Percentiles rank a stretch among this genome's conserved stretches.
These are phyloP conservation scores for Pseudomyrmex sp. DNA, from an alignment of 1,140 invertebrate species.

Conservation along the genomic window DNA sequence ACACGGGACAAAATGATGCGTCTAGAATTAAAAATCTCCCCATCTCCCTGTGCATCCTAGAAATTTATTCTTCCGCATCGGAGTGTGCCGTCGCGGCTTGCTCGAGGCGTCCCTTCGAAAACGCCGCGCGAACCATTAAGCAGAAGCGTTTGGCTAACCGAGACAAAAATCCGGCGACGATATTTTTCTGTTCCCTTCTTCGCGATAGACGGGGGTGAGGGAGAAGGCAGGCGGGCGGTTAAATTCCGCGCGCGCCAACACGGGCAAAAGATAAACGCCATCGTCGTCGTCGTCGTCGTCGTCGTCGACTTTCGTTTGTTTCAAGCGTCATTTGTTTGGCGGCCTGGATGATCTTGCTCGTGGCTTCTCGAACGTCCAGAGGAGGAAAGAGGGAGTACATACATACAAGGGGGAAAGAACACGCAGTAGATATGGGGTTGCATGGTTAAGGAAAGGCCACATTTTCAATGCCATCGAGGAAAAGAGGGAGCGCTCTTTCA, in stretches of 20 bases:
- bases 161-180: slow-evolving; percentile 83
- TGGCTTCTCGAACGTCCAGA: slow-evolving; percentile 45
- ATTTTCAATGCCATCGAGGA: slow-evolving; percentile 81
- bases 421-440: slow-evolving; percentile 79
- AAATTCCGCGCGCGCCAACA: slow-evolving; percentile 81
- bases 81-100: slow-evolving; percentile 25
- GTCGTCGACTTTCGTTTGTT: slow-evolving; percentile 83
- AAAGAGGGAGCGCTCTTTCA: slow-evolving; percentile 77
- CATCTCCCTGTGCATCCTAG: slow-evolving; percentile 62
- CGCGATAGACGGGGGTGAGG: slow-evolving; percentile 7
- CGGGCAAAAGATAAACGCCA: slow-evolving; percentile 82
- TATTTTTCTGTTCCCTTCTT: slow-evolving; percentile 78
- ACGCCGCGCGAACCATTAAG: slow-evolving; percentile 82
- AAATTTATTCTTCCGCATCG: slow-evolving; percentile 69
- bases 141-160: slow-evolving; percentile 84
- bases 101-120: slow-evolving; percentile 67
- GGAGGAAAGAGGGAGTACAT: slow-evolving; percentile 10
- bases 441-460: slow-evolving; percentile 79
- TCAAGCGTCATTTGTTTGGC: slow-evolving; percentile 85
- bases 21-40: slow-evolving; percentile 30
- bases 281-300: slow-evolving; percentile 78
- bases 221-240: slow-evolving; percentile 21
- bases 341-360: slow-evolving; percentile 58
- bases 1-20: slow-evolving; percentile 9
- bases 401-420: slow-evolving; percentile 69